Evolutionary conservation across 2,888 invertebrate species (phyloP), one percentile per base, ranked within the genome.

Genomic region (Drosophila barbarae): DNA sequence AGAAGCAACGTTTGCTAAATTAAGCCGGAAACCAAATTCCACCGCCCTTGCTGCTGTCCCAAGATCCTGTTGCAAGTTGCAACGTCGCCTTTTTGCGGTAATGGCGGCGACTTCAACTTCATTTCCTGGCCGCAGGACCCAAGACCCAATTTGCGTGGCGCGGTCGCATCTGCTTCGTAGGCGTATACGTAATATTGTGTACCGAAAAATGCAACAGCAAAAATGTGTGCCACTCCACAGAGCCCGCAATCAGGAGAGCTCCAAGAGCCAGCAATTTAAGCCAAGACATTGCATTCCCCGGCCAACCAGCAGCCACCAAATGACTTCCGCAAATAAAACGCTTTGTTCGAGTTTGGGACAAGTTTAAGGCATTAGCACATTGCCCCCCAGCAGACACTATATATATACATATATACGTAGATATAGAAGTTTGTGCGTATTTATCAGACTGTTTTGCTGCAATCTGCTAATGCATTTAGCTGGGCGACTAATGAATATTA

Each of bases 261-360:
- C 32, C 30, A 21, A 47, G 36, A 42, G 30, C 6, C 23, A 28
- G 50, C 36, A 34, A 38, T 47, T 51, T 36, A 32, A 26, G 61
- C 64, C 52, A 67, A 36, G 60, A 71, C 71, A 66, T 76, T 74
- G 70, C 66, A 69, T 55, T 71, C 69, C 56, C 63, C 69, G 68
- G 67, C 63, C 76, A 60, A 66, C 44, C 15, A 12, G 30, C 46
- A 32, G 70, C 77, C 83, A 77, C 77, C 74, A 77, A 81, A 81
- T 81, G 80, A 80, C 80, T 80, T 81, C 83, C 80, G 80, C 80
- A 77, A 81, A 72, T 77, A 76, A 80, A 81, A 73, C 73, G 76
- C 67, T 73, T 78, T 81, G 69, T 74, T 54, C 23, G 41, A 21
- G 13, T 53, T 53, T 30, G 61, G 50, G 46, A 52, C 59, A 71